Evolutionary conservation across 1,140 invertebrate genomes (phyloP).

Genomic region (Rhynchophorus ferrugineus): DNA sequence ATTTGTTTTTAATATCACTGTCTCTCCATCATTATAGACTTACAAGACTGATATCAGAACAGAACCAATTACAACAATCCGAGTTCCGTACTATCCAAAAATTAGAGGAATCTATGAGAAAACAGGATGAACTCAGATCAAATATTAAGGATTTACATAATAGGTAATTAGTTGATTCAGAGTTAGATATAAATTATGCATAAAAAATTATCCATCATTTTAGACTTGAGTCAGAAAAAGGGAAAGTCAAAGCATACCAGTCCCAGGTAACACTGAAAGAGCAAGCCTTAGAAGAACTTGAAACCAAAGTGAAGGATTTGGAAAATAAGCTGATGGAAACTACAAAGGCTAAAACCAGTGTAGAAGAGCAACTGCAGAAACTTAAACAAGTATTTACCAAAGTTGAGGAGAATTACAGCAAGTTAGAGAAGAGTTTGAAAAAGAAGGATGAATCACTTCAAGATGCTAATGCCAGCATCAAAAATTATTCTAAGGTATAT

Average conservation of each 20-base stretch:
- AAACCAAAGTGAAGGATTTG: slow-evolving; percentile 20
- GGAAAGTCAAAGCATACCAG: slow-evolving; percentile 18
- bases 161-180: slow-evolving; percentile 12
- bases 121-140: slow-evolving; percentile 17
- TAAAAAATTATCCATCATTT: not conserved
- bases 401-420: slow-evolving; percentile 27
- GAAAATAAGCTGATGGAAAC: slow-evolving; percentile 18
- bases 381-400: slow-evolving; percentile 25
- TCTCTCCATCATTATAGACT: slow-evolving; percentile 23
- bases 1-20: not conserved
- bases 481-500: slow-evolving; percentile 23
- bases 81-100: slow-evolving; percentile 46
- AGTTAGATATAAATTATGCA: not conserved
- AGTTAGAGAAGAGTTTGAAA: slow-evolving; percentile 26
- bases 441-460: slow-evolving; percentile 31
- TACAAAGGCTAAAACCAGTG: slow-evolving; percentile 10
- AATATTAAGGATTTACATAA: slow-evolving; percentile 20
- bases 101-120: slow-evolving; percentile 38
- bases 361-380: slow-evolving; percentile 24
- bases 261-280: slow-evolving; percentile 24
- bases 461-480: slow-evolving; percentile 19
- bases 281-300: slow-evolving; percentile 18
- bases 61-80: slow-evolving; percentile 45
- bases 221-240: slow-evolving; percentile 25
- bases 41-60: slow-evolving; percentile 43